Evolutionary conservation across 1,140 invertebrate species (phyloP), one percentile per base, ranked within the genome.

Genomic region (Aporrectodea caliginosa): DNA sequence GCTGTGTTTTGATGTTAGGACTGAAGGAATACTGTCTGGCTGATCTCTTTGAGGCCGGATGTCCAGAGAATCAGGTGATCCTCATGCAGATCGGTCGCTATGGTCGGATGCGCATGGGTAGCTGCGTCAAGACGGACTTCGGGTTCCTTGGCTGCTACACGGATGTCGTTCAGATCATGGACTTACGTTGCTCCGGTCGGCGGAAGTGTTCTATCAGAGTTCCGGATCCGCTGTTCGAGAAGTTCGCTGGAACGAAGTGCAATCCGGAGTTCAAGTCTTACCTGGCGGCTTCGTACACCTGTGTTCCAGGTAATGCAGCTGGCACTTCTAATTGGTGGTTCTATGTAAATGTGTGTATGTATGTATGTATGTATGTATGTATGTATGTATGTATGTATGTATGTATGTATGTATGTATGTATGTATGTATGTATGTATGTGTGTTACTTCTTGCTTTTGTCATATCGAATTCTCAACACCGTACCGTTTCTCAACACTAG

Each of bases 121-220:
- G 27, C 30, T 77, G 75, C 75, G 14, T 77, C 75, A n/a, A 58
- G 22, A 35, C 33, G 16, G 43, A 77, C 75, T 77, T 27, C 35
- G 75, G 75, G 6, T 35, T 27, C 75, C 22, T 77, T 35, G 75
- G 35, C 75, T 77, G 75, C 75, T 35, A n/a, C 34, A 32, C 22
- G 27, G 75, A 77, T 35, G 73, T 74, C 73, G 33, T 34, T n/a
- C n/a, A 31, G 29, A 16, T 33, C 31, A 16, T 34, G 22, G 73
- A 74, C 73, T 22, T 6, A 31, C 73, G 31, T 16, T 74, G 73
- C 32, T 74, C 73, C 27, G 73, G 73, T 0, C 22, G 30, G 73
- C 29, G 73, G 30, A 34, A 74, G 6, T 74, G 73, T 22, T 33
- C 29, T n/a, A 22, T 74, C 1, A 16, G 27, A n/a, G 34, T 74